A percentile compares a stretch with the other conserved stretches of the same genome.
Conservation (phyloP, 2,888 invertebrate genomes). For the Bembecia ichneumoniformis region DNA sequence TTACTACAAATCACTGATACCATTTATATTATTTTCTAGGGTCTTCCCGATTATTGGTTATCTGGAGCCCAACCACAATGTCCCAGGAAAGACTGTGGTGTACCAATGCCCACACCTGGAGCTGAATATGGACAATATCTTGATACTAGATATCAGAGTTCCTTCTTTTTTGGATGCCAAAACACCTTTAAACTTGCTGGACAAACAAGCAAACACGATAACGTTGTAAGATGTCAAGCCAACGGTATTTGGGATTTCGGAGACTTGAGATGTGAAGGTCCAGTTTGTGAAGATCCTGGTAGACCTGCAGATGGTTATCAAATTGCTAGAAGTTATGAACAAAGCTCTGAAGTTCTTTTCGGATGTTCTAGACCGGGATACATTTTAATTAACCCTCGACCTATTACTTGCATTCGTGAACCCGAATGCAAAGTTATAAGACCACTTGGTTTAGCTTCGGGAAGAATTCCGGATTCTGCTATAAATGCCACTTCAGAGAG, state of each 20-base stretch:
- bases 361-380: conserved; percentile 93
- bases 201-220: conserved; percentile 91
- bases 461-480: conserved; percentile 93
- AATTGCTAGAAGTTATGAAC: conserved; percentile 86
- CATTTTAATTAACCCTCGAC: conserved; percentile 90
- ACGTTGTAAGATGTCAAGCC: conserved; percentile 91
- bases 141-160: conserved; percentile 92
- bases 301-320: conserved; percentile 94
- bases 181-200: conserved; percentile 95
- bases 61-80: conserved; percentile 90
- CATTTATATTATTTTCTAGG: conserved; percentile 56
- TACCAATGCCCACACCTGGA: conserved; percentile 91
- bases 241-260: conserved; percentile 98
- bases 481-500: conserved; percentile 96
- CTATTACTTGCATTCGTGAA: conserved; percentile 91
- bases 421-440: conserved; percentile 94
- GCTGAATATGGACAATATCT: conserved; percentile 92
- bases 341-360: conserved; percentile 92
- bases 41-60: conserved; percentile 91
- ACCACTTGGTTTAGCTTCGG: conserved; percentile 92
- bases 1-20: neutral
- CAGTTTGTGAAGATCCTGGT: conserved; percentile 96
- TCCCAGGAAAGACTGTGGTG: conserved; percentile 91
- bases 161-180: conserved; percentile 96
- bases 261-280: conserved; percentile 94